Base-by-base conservation (phyloP, 2,888 invertebrate species). In the Sphinx pinastri region DNA sequence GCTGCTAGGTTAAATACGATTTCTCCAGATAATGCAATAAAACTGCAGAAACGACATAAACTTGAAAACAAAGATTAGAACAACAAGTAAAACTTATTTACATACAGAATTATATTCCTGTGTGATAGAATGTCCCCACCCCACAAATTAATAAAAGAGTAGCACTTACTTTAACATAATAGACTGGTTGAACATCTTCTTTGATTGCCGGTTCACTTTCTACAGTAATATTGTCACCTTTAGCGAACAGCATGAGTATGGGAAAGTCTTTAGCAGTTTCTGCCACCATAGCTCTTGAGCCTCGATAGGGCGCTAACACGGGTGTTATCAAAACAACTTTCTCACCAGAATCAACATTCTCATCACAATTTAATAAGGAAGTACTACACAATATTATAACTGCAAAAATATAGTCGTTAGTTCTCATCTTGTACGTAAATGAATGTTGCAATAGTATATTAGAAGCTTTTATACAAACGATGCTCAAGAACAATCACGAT, bases 261-360 rank as follows among this genome's bases (percentile, higher is more conserved):
- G 93, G 90, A 72, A 90, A 93, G 69, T 92, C 92, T 77, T 92
- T 93, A 2, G 93, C 91, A 0, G 86, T 89, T 73, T 89, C 90
- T 19, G 77, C 79, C 2, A 75, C 74, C 49, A 83, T 79, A 11
- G 84, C 84, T 76, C 83, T 81, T 2, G 82, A 74, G 69, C 74
- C 78, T 16, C 79, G 85, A 1, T 80, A 79, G 12, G 92, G 81
- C 13, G 90, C 90, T 16, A 92, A 69, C 0, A 93, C 86, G 2
- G 92, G 90, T 1, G 87, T 75, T 7, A 87, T 78, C 2, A 89
- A 70, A 0, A 89, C 81, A 2, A 88, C 77, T 70, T 77, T 76
- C 1, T 81, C 81, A 72, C 77, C 38, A 10, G 72, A 59, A 59
- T 68, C 71, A 68, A 68, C 71, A 58, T 68, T 63, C 59, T 71